A percentile compares a stretch with the other conserved stretches of the same genome.
Evolutionary conservation across 2,113 vertebrate genomes (phyloP).

Genomic region (Tachuris rubrigastra): DNA sequence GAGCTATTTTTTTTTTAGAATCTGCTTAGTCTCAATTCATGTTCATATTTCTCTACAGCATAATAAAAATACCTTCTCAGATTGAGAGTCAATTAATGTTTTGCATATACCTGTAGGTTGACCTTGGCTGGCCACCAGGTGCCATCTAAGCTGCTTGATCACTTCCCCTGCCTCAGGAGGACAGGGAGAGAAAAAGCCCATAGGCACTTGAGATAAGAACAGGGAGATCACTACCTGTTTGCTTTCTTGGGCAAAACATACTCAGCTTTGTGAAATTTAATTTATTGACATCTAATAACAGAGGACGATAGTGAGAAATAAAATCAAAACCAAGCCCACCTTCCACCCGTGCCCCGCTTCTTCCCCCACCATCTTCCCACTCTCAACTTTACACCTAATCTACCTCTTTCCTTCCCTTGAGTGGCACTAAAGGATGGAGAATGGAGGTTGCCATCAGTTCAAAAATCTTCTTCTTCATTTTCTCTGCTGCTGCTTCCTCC

Average conservation of each 20-base stretch:
- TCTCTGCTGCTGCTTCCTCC: neutral
- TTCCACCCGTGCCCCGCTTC: fast-evolving
- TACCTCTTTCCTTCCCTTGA: neutral
- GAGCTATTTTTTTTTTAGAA: neutral
- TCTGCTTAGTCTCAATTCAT: neutral
- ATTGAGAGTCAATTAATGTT: neutral
- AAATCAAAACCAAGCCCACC: neutral
- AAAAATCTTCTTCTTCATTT: neutral
- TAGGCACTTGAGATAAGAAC: neutral
- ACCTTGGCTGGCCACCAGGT: neutral
- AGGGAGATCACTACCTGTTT: neutral
- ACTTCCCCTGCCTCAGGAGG: neutral
- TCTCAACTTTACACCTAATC: neutral
- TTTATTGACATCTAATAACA: neutral
- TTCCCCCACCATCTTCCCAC: neutral
- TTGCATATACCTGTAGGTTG: neutral
- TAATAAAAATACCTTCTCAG: neutral
- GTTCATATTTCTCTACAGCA: neutral
- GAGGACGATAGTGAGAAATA: neutral
- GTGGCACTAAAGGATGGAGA: neutral
- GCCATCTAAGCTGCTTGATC: neutral
- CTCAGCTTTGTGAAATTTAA: neutral
- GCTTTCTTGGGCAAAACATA: neutral
- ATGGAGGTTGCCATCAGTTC: neutral
- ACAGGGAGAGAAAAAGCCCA: neutral